These are phyloP conservation scores for Oreochromis niloticus DNA, from an alignment of 2,113 vertebrate species.

Conservation along the genomic window DNA sequence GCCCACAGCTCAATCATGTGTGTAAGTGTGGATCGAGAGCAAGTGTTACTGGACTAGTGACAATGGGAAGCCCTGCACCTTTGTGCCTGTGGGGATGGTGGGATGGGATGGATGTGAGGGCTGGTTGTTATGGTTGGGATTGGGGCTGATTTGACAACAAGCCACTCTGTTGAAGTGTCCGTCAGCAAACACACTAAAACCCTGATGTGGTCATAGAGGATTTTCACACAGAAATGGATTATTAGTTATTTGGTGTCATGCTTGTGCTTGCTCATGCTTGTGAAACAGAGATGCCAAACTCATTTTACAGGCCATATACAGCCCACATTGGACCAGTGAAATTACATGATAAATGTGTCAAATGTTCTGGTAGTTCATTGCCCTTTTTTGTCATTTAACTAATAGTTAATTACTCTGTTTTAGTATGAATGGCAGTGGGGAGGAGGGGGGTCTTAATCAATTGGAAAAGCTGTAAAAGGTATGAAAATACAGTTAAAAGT, in stretches of 20 bases:
- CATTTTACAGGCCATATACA: neutral
- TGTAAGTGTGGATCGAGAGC: constrained; percentile 23
- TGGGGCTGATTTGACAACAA: neutral
- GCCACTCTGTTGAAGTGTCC: neutral
- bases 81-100: neutral
- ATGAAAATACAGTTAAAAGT: neutral
- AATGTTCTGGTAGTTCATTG: neutral
- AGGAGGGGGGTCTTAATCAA: fast-evolving
- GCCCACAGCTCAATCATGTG: constrained; percentile 1
- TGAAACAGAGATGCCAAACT: neutral
- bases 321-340: neutral
- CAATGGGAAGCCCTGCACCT: neutral
- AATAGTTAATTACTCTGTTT: neutral
- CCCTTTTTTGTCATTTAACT: neutral
- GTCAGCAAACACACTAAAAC: neutral
- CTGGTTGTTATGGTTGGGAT: neutral
- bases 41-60: constrained; percentile 23
- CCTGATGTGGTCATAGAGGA: neutral
- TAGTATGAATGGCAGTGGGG: neutral
- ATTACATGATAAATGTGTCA: neutral
- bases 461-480: neutral
- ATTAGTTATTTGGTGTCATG: neutral
- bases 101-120: constrained; percentile 3
- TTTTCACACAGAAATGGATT: neutral
- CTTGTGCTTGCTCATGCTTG: neutral